Base-by-base conservation (phyloP, 2,113 vertebrate species). In the Sturnus vulgaris region DNA sequence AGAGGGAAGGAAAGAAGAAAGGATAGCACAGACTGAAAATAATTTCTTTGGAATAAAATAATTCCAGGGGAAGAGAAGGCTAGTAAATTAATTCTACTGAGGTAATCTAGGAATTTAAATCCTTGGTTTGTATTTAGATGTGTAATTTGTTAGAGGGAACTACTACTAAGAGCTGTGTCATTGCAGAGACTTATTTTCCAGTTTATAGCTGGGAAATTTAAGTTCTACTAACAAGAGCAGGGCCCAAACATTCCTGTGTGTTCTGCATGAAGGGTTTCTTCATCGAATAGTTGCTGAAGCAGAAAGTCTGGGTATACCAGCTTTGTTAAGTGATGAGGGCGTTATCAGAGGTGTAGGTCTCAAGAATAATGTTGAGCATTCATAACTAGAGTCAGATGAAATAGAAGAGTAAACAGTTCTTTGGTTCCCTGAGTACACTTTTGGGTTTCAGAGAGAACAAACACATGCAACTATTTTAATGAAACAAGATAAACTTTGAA, bases 41-140 rank as follows among this genome's bases (percentile, higher is more conserved):
- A 84, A 84, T 93, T 95, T 91, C 21, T 89, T 85, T 50, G 53
- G 71, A 85, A 82, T 90, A 82, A 92, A 90, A 93, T 95, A 90
- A 79, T 92, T 93, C 66, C 72, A 69, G 66, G n/a, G 46, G n/a
- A 93, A 82, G 79, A 94, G 82, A 69, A 92, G n/a, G 65, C n/a
- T 91, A 49, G 61, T 90, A 93, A 93, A 93, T 93, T 65, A 42
- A 77, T 80, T 92, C 49, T 84, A 2, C 16, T 71, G 57, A 71
- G 44, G n/a, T 82, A 82, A 76, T 92, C 46, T 92, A 80, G 82
- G 75, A 88, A 82, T 80, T 93, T 82, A 93, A 93, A 72, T 80
- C 13, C n/a, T 88, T 84, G 25, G n/a, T 72, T 86, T 82, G n/a
- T 70, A 57, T 95, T 93, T 93, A 91, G 73, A 39, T 87, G 42